Conservation (phyloP, 2,888 invertebrate genomes). For the Hypolimnas misippus region DNA sequence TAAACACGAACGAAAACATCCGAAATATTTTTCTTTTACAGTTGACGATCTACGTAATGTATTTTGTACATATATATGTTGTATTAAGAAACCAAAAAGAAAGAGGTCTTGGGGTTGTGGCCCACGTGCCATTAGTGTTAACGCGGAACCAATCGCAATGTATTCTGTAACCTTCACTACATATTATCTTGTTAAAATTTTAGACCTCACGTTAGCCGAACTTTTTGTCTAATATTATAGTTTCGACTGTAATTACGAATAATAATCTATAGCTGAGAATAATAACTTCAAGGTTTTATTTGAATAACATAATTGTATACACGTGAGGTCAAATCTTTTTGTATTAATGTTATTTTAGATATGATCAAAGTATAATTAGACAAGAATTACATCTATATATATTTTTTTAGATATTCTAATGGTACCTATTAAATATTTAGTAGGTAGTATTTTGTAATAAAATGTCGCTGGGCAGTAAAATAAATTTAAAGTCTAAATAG, state of each 20-base stretch:
- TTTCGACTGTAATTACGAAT: constrained; percentile 22
- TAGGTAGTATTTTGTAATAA: background rate
- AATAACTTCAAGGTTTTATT: constrained; percentile 26
- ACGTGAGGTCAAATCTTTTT: constrained; percentile 17
- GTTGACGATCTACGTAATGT: no score
- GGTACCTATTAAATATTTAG: background rate
- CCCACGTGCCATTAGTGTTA: no score
- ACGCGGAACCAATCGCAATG: no score
- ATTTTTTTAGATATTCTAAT: background rate
- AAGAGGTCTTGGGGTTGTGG: no score
- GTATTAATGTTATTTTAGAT: constrained; percentile 12
- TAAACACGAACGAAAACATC: no score
- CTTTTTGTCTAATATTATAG: constrained; percentile 24
- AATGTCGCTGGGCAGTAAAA: background rate
- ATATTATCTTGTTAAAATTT: constrained; percentile 3
- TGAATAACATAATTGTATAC: constrained; percentile 22
- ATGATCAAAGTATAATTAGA: constrained; percentile 3
- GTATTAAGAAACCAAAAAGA: no score
- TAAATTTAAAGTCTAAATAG: background rate
- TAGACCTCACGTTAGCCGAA: background rate
- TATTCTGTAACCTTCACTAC: no score
- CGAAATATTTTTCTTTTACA: no score
- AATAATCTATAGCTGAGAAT: constrained; percentile 24
- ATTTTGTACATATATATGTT: no score
- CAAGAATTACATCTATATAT: background rate